These are phyloP conservation scores for Rallus limicola DNA, from an alignment of 2,113 vertebrate species.

Conservation along the genomic window DNA sequence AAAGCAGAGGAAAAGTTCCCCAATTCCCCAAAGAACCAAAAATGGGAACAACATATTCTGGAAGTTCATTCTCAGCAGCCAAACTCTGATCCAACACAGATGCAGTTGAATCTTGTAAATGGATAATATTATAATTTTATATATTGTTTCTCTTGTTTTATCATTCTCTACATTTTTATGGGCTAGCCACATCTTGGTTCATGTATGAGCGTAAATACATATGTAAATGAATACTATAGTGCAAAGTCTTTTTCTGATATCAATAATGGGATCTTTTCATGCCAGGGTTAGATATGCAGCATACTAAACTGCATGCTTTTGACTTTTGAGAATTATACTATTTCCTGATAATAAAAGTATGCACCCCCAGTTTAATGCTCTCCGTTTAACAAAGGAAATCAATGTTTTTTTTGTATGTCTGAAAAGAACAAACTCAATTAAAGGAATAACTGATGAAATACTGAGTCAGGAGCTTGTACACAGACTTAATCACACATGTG, in stretches of 20 bases:
- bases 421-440: constrained; percentile 42
- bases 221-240: not conserved
- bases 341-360: constrained; percentile 44
- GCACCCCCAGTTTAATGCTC: constrained; percentile 20
- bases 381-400: constrained; percentile 48
- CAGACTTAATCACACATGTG: not conserved
- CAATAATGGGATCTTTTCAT: not conserved
- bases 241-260: constrained; percentile 2
- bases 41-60: constrained; percentile 37
- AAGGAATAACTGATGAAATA: not conserved
- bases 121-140: constrained; percentile 1
- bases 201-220: not conserved
- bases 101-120: constrained; percentile 18
- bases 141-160: constrained; percentile 27
- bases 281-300: not conserved
- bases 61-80: constrained; percentile 52
- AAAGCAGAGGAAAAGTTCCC: constrained; percentile 4
- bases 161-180: constrained; percentile 48
- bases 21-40: constrained; percentile 39
- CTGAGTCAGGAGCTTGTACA: not conserved
- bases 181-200: not conserved
- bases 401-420: constrained; percentile 44
- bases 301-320: not conserved
- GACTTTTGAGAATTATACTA: not conserved
- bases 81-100: constrained; percentile 65